Evolutionary conservation across 2,797 vertebrate genomes (phyloP), one percentile per base, ranked within the genome.

Genomic region (Pelodytes ibericus): DNA sequence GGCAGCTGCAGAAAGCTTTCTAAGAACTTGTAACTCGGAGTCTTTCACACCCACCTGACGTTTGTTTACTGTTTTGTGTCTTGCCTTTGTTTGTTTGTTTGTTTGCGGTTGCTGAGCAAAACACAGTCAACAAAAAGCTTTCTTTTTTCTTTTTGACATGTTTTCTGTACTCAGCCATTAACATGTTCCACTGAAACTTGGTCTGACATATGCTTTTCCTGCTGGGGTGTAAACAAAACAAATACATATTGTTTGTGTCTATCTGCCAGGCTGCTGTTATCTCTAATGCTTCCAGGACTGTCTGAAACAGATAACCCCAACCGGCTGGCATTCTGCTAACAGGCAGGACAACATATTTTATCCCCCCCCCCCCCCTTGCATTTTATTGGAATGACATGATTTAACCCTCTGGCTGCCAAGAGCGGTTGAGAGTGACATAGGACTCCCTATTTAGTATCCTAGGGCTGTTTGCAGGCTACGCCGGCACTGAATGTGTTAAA

Each of bases 241-340:
- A 56, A 69, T 27, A 27, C 70, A 66, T 72, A 61, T 66, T 61
- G 75, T 72, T 72, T 72, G 58, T 66, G 70, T 72, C 75, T 68
- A 72, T 78, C 70, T 78, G 75, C 63, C 67, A 41, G 27, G 61
- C 67, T 57, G 68, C 75, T 72, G 69, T 56, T 78, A 30, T 78
- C 62, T 71, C 51, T 78, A 67, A n/a, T 67, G 62, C 57, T 72
- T 58, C 29, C 71, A 59, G 26, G 24, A 66, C 53, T 58, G 67
- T 71, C 62, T 77, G 56, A 36, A 31, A 67, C 31, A 51, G 53
- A 72, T 72, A 71, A 77, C 75, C 67, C 53, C 41, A n/a, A 59
- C 59, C 26, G 39, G 30, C 31, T 49, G 53, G 60, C 18, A 33
- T 26, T 44, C 24, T 66, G 25, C 41, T 25, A n/a, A n/a, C 39